Percentiles rank a stretch among this genome's conserved stretches.
phyloP scores from a whole-genome alignment of 2,888 invertebrate genomes.

The Auanema sp. region DNA sequence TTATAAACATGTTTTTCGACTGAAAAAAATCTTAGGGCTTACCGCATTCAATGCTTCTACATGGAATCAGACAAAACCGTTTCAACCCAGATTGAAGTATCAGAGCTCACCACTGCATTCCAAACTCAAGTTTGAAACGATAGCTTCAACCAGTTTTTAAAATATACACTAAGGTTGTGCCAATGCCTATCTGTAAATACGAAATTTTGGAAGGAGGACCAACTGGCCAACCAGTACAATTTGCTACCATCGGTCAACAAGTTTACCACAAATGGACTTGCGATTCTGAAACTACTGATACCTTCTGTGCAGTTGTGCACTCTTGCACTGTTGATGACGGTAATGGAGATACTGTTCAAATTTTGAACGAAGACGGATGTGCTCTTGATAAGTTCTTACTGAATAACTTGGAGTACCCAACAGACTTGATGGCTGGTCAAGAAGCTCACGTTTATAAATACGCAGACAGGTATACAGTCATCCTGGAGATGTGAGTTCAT shows the following conservation, averaged over 20 bases:
- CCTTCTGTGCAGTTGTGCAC: slow-evolving; percentile 61
- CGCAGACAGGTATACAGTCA: slow-evolving; percentile 45
- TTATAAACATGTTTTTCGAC: slow-evolving; percentile 1
- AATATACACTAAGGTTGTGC: slow-evolving; percentile 34
- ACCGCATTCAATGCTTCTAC: slow-evolving; percentile 62
- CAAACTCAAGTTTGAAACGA: slow-evolving; percentile 42
- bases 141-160: too few relatives aligned
- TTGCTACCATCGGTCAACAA: slow-evolving; percentile 58
- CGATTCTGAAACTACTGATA: slow-evolving; percentile 56
- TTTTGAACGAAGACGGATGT: slow-evolving; percentile 59
- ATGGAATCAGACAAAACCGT: slow-evolving; percentile 62
- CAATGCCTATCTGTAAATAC: slow-evolving; percentile 61
- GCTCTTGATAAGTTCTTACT: slow-evolving; percentile 60
- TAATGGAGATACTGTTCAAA: slow-evolving; percentile 57
- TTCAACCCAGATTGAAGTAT: slow-evolving; percentile 53
- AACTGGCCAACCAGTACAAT: slow-evolving; percentile 54
- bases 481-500: not conserved
- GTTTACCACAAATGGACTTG: slow-evolving; percentile 61
- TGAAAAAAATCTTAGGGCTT: slow-evolving; percentile 34
- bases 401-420: slow-evolving; percentile 61
- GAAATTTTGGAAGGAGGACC: slow-evolving; percentile 59
- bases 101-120: slow-evolving; percentile 60
- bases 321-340: slow-evolving; percentile 60
- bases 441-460: slow-evolving; percentile 62
- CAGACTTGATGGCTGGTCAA: slow-evolving; percentile 59